Base-by-base conservation (phyloP, 2,113 vertebrate genomes). In the Cryptoleucopteryx plumbea region DNA sequence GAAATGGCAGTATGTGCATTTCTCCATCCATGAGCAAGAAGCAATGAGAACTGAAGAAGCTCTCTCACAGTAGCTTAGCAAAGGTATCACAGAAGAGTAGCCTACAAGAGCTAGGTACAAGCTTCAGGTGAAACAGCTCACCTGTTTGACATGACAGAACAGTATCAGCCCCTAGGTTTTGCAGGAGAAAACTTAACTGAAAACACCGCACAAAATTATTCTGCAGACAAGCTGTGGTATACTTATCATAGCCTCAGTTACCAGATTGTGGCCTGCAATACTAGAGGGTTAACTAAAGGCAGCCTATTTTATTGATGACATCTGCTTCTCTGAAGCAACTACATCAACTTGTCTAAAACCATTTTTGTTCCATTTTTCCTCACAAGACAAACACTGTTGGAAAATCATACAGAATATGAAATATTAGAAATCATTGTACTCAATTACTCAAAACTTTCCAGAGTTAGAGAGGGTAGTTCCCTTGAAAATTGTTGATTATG, bases 231-330 rank as follows among this genome's bases (percentile, higher is more conserved):
- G 25, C 25, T 42, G 22, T 1, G 58, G 72, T 53, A 10, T 2
- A 3, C 8, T 9, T 13, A 19, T 14, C 53, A 17, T 11, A 55
- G 53, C 22, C 71, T 7, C 48, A 3, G 16, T 5, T 11, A 4
- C 29, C 40, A 16, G 26, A 26, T 3, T 25, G 22, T 6, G 19
- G 10, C 21, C 68, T 34, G 59, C 47, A 48, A 0, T 0, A 7
- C 20, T 4, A 7, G 23, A 61, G 43, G 16, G 20, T 23, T 10
- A 32, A 13, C 23, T 43, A 48, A 56, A 20, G 36, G 38, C 31
- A 59, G 25, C 8, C 2, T 1, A 4, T 3, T 21, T 12, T 14
- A 9, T 0, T 5, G 31, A 18, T 16, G 53, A 31, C 23, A 48
- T 34, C 79, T 59, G 43, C 40, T 45, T 7, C 74, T 42, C 11